Conservation (phyloP, 2,888 invertebrate genomes). For the Drosophila siamana region DNA sequence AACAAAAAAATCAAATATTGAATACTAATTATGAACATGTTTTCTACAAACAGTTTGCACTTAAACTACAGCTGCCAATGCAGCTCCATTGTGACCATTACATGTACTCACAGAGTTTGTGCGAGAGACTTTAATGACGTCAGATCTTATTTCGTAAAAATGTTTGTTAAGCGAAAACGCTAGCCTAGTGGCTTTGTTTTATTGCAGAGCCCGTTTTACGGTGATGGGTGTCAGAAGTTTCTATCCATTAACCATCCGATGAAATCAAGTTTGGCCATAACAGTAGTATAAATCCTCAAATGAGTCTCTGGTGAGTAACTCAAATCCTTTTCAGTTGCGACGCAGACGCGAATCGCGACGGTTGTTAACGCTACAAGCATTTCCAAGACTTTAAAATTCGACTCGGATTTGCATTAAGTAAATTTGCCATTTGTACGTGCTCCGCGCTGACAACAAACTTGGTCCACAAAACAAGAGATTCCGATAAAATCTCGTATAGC, state of each 20-base stretch:
- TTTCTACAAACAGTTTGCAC: background rate
- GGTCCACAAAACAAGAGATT: background rate
- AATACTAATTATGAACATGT: background rate
- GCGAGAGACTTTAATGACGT: background rate
- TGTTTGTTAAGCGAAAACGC: background rate
- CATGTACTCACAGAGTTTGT: background rate
- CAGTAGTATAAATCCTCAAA: background rate
- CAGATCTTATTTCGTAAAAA: background rate
- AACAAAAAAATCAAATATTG: background rate
- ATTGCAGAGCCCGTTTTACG: background rate
- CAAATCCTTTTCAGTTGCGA: constrained; percentile 2
- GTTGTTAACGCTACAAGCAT: background rate
- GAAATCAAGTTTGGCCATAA: background rate
- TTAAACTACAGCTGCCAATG: background rate
- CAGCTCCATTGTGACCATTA: background rate
- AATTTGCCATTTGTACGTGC: background rate
- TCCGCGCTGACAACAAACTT: background rate
- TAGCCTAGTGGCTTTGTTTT: background rate
- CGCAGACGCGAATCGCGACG: background rate
- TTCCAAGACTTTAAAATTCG: background rate
- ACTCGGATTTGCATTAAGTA: background rate
- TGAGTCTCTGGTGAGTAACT: background rate
- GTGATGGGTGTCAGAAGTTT: background rate
- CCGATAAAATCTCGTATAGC: background rate
- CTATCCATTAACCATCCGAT: background rate